phyloP scores from a whole-genome alignment of 2,113 vertebrate species.

The Pungitius pungitius region DNA sequence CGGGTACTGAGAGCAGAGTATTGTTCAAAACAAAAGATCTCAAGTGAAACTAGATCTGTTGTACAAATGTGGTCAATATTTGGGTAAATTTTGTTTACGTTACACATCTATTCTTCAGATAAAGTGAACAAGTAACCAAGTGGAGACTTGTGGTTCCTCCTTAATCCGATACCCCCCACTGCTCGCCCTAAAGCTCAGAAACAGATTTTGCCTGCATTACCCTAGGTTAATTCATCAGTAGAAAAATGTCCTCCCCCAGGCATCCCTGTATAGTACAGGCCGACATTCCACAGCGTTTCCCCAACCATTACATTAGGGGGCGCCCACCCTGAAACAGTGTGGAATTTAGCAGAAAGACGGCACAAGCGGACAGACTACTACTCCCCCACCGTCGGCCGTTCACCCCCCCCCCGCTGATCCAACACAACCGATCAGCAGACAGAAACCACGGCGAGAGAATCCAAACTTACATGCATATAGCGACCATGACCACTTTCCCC shows the following conservation, averaged over 20 bases:
- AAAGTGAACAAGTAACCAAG: conserved; percentile 11
- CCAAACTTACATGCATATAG: conserved; percentile 97
- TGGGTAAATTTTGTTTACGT: background rate
- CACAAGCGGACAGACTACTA: too few species aligned
- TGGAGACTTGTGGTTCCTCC: background rate
- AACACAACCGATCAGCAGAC: background rate
- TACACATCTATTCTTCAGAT: background rate
- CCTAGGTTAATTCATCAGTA: background rate
- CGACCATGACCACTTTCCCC: conserved; percentile 98
- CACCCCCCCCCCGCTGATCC: too few species aligned
- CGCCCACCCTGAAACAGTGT: too few species aligned
- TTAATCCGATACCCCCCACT: conserved; percentile 34
- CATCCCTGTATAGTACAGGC: background rate
- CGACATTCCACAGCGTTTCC: background rate
- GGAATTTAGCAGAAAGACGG: too few species aligned
- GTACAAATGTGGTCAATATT: background rate
- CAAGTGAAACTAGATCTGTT: background rate
- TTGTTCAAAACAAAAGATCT: background rate
- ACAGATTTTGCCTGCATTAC: background rate
- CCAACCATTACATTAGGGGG: too few species aligned
- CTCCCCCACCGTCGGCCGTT: too few species aligned
- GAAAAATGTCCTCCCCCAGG: background rate
- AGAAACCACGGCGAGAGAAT: background rate
- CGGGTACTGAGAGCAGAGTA: background rate
- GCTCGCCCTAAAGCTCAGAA: conserved; percentile 6